A percentile compares a stretch with the other conserved stretches of the same genome.
Evolutionary conservation across 2,113 vertebrate species (phyloP).

Genomic region (Vombatus ursinus): DNA sequence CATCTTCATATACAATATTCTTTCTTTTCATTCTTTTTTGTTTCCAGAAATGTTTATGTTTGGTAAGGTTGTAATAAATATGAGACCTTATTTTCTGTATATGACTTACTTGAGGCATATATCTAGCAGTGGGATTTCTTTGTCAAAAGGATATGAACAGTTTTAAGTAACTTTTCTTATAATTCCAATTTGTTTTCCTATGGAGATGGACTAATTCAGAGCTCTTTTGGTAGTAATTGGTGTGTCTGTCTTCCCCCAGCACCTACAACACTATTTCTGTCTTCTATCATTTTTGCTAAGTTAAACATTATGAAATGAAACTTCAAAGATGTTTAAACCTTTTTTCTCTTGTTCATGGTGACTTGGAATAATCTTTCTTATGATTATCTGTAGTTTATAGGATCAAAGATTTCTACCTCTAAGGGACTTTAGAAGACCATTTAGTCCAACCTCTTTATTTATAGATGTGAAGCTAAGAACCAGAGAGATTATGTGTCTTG

Average conservation of each 20-base stretch:
- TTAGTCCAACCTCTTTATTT: neutral
- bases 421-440: neutral
- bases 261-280: neutral
- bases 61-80: neutral
- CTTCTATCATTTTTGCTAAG: neutral
- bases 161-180: neutral
- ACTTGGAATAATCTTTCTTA: neutral
- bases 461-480: neutral
- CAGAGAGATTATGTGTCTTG: neutral
- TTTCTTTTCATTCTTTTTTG: neutral
- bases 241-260: neutral
- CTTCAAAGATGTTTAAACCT: neutral
- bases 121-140: neutral
- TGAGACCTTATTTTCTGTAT: neutral
- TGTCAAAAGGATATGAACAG: neutral
- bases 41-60: neutral
- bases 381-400: neutral
- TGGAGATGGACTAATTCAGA: neutral
- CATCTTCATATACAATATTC: neutral
- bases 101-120: neutral
- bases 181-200: neutral
- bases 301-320: neutral
- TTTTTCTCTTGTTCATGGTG: neutral
- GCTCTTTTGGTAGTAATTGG: neutral
- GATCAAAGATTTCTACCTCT: neutral